phyloP scores from a whole-genome alignment of 2,113 vertebrate species.

The Bos javanicus region DNA sequence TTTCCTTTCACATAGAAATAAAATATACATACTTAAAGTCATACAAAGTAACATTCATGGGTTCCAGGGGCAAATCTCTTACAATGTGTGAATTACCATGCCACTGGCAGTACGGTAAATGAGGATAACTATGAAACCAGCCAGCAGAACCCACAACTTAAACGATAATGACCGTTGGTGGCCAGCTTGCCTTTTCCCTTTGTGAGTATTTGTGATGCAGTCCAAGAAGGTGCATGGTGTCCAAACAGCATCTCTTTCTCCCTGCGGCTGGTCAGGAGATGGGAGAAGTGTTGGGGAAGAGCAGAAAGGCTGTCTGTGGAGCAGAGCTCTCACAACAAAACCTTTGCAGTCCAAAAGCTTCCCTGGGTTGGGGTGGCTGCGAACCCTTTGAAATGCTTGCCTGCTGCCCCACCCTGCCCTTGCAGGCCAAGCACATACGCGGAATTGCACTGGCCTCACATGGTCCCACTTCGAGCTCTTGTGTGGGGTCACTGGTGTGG shows the following conservation, averaged over 20 bases:
- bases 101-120: background rate
- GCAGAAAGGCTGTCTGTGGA: background rate
- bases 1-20: background rate
- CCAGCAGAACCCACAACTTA: background rate
- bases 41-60: background rate
- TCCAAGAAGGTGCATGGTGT: accelerated
- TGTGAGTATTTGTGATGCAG: background rate
- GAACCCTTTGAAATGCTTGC: background rate
- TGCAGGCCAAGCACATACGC: accelerated
- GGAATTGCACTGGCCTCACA: background rate
- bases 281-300: background rate
- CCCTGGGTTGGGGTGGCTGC: background rate
- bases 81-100: too few species aligned
- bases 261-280: background rate
- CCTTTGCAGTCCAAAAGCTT: background rate
- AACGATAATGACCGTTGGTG: background rate
- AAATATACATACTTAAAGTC: background rate
- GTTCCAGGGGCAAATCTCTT: background rate
- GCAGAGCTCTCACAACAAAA: too few species aligned
- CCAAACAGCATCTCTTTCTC: background rate
- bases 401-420: background rate
- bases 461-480: background rate
- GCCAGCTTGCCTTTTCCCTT: background rate
- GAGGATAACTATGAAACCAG: background rate
- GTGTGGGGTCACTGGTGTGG: background rate